A percentile compares a stretch with the other conserved stretches of the same genome.
Evolutionary conservation across 2,888 invertebrate species (phyloP).

Genomic region (Drosophila siamana): DNA sequence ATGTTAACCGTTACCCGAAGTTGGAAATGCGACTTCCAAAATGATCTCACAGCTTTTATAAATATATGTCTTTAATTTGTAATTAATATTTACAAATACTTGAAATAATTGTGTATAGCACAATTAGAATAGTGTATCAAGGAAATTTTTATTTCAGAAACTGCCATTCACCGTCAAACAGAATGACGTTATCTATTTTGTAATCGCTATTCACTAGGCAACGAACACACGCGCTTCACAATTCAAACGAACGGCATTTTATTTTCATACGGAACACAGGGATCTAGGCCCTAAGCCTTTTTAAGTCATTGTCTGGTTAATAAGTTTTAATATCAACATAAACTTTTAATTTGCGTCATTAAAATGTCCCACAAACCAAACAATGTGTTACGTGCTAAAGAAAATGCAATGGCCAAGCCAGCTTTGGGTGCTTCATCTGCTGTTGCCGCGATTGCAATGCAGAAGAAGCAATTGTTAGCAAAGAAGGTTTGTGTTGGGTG

Average conservation of each 20-base stretch:
- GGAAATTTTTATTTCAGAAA: not conserved
- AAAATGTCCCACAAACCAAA: conserved; percentile 67
- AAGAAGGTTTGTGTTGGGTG: conserved; percentile 58
- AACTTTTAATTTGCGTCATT: conserved; percentile 8
- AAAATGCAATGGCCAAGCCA: conserved; percentile 59
- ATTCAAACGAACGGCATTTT: conserved; percentile 82
- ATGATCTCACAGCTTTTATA: not conserved
- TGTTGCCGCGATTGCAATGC: conserved; percentile 33
- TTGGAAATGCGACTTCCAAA: not conserved
- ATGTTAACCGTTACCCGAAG: not conserved
- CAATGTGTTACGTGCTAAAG: conserved; percentile 61
- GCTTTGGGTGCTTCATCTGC: conserved; percentile 19
- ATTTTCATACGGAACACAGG: conserved; percentile 52
- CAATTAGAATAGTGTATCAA: too few species aligned
- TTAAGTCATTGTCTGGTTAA: conserved; percentile 8
- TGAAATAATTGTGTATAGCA: too few species aligned
- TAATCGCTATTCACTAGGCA: conserved; percentile 30
- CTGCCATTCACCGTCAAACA: not conserved
- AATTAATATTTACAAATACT: too few species aligned
- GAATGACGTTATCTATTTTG: not conserved
- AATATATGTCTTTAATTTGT: too few species aligned
- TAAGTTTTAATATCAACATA: conserved; percentile 14
- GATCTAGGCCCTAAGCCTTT: conserved; percentile 11
- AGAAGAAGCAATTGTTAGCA: conserved; percentile 51
- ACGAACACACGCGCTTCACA: conserved; percentile 60